Base-by-base conservation (phyloP, 2,797 vertebrate genomes). In the Enteromius radiatus region DNA sequence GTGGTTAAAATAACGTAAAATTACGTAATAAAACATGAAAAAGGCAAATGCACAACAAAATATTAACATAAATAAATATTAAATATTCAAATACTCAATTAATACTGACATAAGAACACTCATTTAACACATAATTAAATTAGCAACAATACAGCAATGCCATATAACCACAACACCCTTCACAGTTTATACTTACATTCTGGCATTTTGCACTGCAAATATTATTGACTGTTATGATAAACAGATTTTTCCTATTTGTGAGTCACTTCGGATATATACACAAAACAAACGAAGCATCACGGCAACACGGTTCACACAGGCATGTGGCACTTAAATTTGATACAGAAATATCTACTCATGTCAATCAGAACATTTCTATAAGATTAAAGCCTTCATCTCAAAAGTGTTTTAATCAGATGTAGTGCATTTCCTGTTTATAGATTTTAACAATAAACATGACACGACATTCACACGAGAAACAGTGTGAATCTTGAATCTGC, bases 381-480 rank as follows among this genome's bases (percentile, higher is more conserved):
- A 31, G 1, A 21, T n/a, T 54, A 54, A 54, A 59, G 52, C 15
- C 36, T 26, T 59, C 4, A 41, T 26, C 8, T 59, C 33, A 23
- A 6, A n/a, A n/a, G 31, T 1, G 1, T 28, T 47, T 9, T 21
- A 74, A 23, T 56, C 33, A 26, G 73, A 76, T 59, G 49, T 59
- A 23, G 52, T 76, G 33, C n/a, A 26, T 59, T 76, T 76, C 73
- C 73, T 17, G 52, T 76, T 41, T 59, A 26, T 2, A 56, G 52
- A 9, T 33, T 76, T 59, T 74, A 21, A 3, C 54, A 6, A 36
- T 33, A 19, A 21, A 52, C 45, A 73, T 49, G 26, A 31, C 17
- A 54, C 14, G 12, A 0, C 23, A 1, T 31, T 61, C 14, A 68
- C 65, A 73, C 4, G 36, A 21, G 52, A 76, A 59, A 26, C 14